Evolutionary conservation across 2,113 vertebrate genomes (phyloP), one percentile per base, ranked within the genome.

Genomic region (Garra rufa): DNA sequence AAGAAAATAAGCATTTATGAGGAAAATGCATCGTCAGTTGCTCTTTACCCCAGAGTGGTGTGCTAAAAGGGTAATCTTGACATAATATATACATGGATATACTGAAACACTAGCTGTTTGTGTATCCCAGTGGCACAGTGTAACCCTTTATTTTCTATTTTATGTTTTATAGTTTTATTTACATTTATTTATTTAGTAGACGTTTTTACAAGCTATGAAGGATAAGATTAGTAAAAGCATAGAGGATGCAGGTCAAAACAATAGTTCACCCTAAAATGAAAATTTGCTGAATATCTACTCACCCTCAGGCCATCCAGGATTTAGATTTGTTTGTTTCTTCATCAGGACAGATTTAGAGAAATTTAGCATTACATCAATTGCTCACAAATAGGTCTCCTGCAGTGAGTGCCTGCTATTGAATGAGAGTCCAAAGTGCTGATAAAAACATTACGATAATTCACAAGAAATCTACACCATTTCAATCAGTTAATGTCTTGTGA

Each of bases 1-100:
- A 91, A 89, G 85, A 87, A 67, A 79, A 43, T 85, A 83, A 73
- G 85, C 83, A 89, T 89, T 91, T 88, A 78, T 88, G 85, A 88
- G 85, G 84, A 82, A 80, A 83, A 67, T 86, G 82, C 87, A 88
- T 69, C 89, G 88, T 82, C 65, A 85, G 83, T 88, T 86, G 86
- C 89, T 81, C 57, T 75, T 91, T 89, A 88, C 89, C 87, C 76
- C 69, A 73, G 76, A 81, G 67, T 85, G 43, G 41, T 44, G 50
- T 69, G 44, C 63, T 78, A 44, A 84, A 85, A 63, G n/a, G 41
- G 41, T 63, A 34, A 44, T 79, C 52, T 59, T 57, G 41, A 59
- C 48, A 74, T 76, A 55, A 57, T 24, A 70, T 43, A 28, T 19
- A 67, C 15, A 46, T n/a, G 44, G 14, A 67, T 15, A 48, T 67